Evolutionary conservation across 2,888 invertebrate genomes (phyloP).

Genomic region (Eupelmus urozonus): DNA sequence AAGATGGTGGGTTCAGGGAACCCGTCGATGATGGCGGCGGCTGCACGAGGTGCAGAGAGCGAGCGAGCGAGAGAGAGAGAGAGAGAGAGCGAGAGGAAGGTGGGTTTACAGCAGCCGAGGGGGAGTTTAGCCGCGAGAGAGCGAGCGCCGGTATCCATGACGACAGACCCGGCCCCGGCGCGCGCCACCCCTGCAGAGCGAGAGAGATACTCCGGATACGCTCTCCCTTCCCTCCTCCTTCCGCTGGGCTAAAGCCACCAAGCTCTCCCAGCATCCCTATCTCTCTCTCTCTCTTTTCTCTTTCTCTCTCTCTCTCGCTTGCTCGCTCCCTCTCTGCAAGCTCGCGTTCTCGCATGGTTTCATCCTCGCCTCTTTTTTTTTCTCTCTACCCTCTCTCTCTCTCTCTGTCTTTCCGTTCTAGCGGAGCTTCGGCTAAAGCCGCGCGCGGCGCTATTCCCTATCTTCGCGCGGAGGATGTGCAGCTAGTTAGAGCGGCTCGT

Average conservation of each 20-base stretch:
- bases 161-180: slow-evolving; percentile 73
- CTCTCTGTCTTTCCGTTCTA: slow-evolving; percentile 30
- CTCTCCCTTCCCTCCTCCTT: slow-evolving; percentile 38
- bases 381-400: slow-evolving; percentile 34
- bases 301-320: slow-evolving; percentile 54
- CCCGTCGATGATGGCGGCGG: slow-evolving; percentile 75
- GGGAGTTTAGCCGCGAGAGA: slow-evolving; percentile 36
- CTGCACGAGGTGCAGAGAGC: slow-evolving; percentile 53
- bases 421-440: background rate
- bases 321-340: slow-evolving; percentile 48
- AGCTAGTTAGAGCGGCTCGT: slow-evolving; percentile 53
- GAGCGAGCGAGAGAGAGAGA: slow-evolving; percentile 48
- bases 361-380: slow-evolving; percentile 16
- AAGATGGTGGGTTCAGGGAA: slow-evolving; percentile 74
- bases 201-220: slow-evolving; percentile 32
- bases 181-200: slow-evolving; percentile 12
- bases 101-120: slow-evolving; percentile 38
- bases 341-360: slow-evolving; percentile 29
- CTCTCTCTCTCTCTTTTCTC: slow-evolving; percentile 52
- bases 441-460: slow-evolving; percentile 29
- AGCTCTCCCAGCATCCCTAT: background rate
- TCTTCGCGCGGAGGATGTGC: slow-evolving; percentile 55
- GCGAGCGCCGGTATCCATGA: slow-evolving; percentile 73
- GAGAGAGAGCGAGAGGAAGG: slow-evolving; percentile 56
- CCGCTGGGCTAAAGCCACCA: no score